Evolutionary conservation across 2,113 vertebrate species (phyloP).

Genomic region (Hemicordylus capensis): DNA sequence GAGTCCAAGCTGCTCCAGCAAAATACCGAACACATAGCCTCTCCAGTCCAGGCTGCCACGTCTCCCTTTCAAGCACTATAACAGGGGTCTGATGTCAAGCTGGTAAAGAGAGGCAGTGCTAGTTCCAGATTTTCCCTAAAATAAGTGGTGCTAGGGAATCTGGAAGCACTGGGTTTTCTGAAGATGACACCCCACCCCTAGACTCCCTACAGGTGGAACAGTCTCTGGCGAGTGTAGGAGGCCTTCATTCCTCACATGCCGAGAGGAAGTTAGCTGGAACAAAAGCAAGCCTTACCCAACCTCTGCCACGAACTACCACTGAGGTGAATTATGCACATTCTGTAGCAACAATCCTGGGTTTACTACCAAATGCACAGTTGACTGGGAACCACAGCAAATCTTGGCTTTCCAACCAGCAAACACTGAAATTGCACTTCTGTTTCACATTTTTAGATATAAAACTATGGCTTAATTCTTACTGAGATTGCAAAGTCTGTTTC

Average conservation of each 20-base stretch:
- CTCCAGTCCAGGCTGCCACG: background rate
- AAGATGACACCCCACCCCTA: background rate
- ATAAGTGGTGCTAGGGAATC: background rate
- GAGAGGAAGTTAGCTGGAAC: background rate
- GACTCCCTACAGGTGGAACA: background rate
- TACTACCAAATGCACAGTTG: background rate
- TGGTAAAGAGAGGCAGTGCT: constrained; percentile 2
- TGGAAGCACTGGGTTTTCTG: background rate
- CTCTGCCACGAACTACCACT: background rate
- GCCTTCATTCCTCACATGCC: background rate
- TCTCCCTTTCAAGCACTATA: constrained; percentile 4
- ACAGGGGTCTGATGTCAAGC: constrained; percentile 3
- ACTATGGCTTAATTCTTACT: background rate
- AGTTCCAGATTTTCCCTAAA: background rate
- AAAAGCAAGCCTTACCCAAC: background rate
- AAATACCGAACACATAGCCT: background rate
- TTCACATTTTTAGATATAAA: background rate
- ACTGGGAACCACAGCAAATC: background rate
- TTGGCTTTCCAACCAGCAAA: background rate
- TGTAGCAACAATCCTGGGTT: background rate
- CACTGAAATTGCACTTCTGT: no score
- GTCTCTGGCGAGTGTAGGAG: background rate
- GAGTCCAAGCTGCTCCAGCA: constrained; percentile 3
- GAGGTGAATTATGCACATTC: background rate
- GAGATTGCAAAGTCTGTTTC: background rate